These are phyloP conservation scores for Orestias chungarensis DNA, from an alignment of 2,797 vertebrate species.

Conservation along the genomic window DNA sequence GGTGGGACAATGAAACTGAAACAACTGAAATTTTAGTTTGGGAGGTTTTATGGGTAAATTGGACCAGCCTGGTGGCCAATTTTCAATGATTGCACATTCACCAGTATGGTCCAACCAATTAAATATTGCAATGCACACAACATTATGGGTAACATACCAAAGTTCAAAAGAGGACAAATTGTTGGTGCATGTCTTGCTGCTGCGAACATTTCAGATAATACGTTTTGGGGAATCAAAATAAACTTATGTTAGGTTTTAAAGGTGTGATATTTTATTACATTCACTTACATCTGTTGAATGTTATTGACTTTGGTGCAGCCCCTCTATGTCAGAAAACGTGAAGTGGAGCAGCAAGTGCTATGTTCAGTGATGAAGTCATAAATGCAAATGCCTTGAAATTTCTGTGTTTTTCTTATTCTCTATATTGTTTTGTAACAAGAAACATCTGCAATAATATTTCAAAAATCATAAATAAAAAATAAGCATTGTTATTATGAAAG, in stretches of 20 bases:
- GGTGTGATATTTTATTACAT: neutral
- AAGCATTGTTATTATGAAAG: neutral
- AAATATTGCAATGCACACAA: too few species aligned
- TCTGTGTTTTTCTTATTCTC: neutral
- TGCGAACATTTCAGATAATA: too few species aligned
- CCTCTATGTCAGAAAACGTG: conserved; percentile 6
- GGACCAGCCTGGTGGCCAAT: too few species aligned
- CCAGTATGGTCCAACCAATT: too few species aligned
- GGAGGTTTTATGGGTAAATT: too few species aligned
- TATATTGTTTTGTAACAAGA: neutral
- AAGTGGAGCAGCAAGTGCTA: neutral
- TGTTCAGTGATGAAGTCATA: neutral
- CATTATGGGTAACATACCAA: too few species aligned
- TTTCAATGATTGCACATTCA: too few species aligned
- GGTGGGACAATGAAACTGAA: too few species aligned
- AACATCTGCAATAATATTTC: neutral
- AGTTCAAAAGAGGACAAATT: too few species aligned
- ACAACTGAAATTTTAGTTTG: too few species aligned
- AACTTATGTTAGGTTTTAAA: neutral
- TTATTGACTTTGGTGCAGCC: neutral
- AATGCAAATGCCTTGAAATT: neutral
- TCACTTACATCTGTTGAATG: neutral
- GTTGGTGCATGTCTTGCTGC: too few species aligned
- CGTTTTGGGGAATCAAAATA: neutral
- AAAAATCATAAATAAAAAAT: neutral